Conservation (phyloP, 2,113 vertebrate genomes). For the Maccullochella peelii region DNA sequence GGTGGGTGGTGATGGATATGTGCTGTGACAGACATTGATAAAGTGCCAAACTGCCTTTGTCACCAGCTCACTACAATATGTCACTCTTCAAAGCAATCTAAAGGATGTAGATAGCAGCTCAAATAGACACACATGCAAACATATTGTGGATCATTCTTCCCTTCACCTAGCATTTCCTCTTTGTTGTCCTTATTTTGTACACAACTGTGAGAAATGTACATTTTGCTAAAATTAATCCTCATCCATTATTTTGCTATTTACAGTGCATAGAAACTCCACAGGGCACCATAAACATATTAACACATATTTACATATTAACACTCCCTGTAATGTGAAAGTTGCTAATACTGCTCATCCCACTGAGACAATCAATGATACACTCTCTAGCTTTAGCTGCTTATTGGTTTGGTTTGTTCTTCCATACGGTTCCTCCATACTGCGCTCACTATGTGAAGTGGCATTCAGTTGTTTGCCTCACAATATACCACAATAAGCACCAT, state of each 20-base stretch:
- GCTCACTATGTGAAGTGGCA: not conserved
- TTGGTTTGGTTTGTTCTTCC: not conserved
- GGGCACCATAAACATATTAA: no score
- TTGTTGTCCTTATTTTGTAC: not conserved
- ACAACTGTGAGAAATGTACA: not conserved
- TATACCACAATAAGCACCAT: not conserved
- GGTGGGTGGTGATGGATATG: conserved; percentile 3
- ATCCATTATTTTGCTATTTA: not conserved
- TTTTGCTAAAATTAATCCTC: not conserved
- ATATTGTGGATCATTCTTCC: not conserved
- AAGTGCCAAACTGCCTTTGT: conserved; percentile 18
- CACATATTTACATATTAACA: no score
- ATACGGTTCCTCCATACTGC: not conserved
- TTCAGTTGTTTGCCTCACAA: not conserved
- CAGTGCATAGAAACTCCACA: no score
- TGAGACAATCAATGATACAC: not conserved
- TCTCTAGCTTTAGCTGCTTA: not conserved
- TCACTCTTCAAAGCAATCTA: conserved; percentile 13
- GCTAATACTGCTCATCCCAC: not conserved
- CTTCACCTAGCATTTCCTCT: not conserved
- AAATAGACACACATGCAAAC: not conserved
- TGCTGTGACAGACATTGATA: conserved; percentile 27
- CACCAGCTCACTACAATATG: conserved; percentile 1
- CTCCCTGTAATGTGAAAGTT: not conserved
- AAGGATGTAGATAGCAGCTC: not conserved